Conservation (phyloP, 2,797 vertebrate species). For the Taenioides sp. region DNA sequence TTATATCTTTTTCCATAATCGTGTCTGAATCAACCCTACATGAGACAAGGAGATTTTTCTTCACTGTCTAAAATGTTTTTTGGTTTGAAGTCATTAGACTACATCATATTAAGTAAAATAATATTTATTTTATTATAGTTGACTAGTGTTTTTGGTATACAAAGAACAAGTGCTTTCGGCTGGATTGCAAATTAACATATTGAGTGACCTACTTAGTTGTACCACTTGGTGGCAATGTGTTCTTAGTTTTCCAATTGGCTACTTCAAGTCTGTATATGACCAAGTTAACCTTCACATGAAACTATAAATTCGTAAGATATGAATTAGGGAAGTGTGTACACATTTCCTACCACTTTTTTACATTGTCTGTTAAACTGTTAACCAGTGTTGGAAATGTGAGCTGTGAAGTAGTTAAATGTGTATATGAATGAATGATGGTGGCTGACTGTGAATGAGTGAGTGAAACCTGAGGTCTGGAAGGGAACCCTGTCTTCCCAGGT, state of each 20-base stretch:
- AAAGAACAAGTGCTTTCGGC: slow-evolving; percentile 14
- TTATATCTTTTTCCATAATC: not conserved
- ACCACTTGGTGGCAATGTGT: slow-evolving; percentile 66
- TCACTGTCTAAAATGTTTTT: slow-evolving; percentile 12
- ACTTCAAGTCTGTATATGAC: slow-evolving; percentile 35
- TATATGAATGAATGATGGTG: slow-evolving; percentile 63
- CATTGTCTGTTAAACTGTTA: slow-evolving; percentile 30
- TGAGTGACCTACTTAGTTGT: slow-evolving; percentile 28
- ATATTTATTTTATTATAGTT: slow-evolving; percentile 33
- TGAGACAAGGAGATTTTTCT: slow-evolving; percentile 23
- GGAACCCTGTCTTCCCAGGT: slow-evolving; percentile 62
- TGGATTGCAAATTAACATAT: slow-evolving; percentile 29
- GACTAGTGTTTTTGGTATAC: slow-evolving; percentile 26
- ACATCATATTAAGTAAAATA: slow-evolving; percentile 39
- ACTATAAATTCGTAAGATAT: slow-evolving; percentile 9
- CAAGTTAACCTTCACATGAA: slow-evolving; percentile 16
- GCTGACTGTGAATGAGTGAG: slow-evolving; percentile 56
- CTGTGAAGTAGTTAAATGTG: slow-evolving; percentile 64
- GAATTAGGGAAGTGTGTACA: slow-evolving; percentile 34
- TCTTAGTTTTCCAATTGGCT: slow-evolving; percentile 25
- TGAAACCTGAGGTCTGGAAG: slow-evolving; percentile 67
- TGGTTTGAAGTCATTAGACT: slow-evolving; percentile 27
- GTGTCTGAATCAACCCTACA: slow-evolving; percentile 30
- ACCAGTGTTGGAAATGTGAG: slow-evolving; percentile 59
- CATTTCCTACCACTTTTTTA: slow-evolving; percentile 37